Base-by-base conservation (phyloP, 2,113 vertebrate genomes). In the Halichoeres trimaculatus region DNA sequence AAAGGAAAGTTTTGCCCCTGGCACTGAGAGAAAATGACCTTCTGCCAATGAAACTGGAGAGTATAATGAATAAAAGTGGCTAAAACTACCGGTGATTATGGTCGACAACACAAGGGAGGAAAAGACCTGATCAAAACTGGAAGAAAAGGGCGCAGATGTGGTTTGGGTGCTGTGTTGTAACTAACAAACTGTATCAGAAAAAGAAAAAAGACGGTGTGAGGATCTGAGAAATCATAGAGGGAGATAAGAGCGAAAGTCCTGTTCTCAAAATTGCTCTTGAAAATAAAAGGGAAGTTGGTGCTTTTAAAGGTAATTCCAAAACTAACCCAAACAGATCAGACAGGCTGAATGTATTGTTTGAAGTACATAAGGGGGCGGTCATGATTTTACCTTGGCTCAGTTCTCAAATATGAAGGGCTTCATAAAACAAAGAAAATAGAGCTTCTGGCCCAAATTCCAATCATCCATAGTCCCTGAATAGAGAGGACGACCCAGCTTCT, bases 381-480 rank as follows among this genome's bases (percentile, higher is more conserved):
- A 8, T 36, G 19, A 63, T 19, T 62, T 30, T 19, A 30, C 48
- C 20, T 4, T 8, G 5, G 16, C 6, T 69, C 41, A 70, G 10
- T 63, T 40, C 48, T 73, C 7, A 26, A 41, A 78, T 26, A 51
- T 8, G 30, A 70, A 73, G 73, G n/a, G 69, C 58, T 43, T 72
- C 11, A 36, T 34, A 51, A 50, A 26, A 45, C 10, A n/a, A 53
- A 61, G 43, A 57, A 23, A 50, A 30, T n/a, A 10, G 16, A 7
- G 14, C 8, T 55, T 9, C 57, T 45, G 12, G 16, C 5, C 12
- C 12, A 47, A 69, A 78, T 56, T 1, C 2, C 16, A 57, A 55
- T 0, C n/a, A 5, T 61, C n/a, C 10, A 70, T 45, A 74, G 20
- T 24, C 24, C 10, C 2, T 64, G 62, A 73, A 74, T 65, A 57